phyloP scores from a whole-genome alignment of 2,797 vertebrate species.

The Myotis planiceps region DNA sequence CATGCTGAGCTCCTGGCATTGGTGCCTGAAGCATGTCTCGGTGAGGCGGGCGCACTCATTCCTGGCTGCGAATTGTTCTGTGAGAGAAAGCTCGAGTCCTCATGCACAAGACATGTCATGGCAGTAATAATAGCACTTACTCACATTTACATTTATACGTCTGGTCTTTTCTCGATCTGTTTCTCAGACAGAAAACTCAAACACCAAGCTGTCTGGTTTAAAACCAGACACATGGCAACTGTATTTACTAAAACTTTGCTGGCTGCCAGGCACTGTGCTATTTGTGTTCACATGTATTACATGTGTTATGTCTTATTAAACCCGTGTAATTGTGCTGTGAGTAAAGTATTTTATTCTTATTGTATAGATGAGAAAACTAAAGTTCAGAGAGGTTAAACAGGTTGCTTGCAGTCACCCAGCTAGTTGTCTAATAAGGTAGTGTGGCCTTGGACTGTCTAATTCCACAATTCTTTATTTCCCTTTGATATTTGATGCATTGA shows the following conservation, averaged over 20 bases:
- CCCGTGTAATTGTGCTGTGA: not conserved
- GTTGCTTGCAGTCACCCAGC: not conserved
- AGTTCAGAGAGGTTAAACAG: not conserved
- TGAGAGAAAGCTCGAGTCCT: not conserved
- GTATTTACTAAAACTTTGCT: conserved; percentile 26
- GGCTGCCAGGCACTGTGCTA: not conserved
- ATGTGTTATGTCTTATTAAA: not conserved
- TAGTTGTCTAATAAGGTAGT: not conserved
- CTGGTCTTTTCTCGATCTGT: conserved; percentile 33
- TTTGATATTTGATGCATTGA: not conserved
- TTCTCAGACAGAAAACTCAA: conserved; percentile 57
- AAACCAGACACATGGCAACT: conserved; percentile 6
- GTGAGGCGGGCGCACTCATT: not conserved
- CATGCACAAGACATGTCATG: not conserved
- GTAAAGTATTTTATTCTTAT: not conserved
- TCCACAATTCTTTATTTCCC: not conserved
- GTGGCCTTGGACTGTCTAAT: not conserved
- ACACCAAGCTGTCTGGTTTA: conserved; percentile 13
- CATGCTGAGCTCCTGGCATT: not conserved
- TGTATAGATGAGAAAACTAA: not conserved
- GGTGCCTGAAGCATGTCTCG: not conserved
- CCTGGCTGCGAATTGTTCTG: not conserved
- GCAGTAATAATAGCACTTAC: not conserved
- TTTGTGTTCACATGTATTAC: not conserved
- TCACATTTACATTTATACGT: conserved; percentile 44